Evolutionary conservation across 2,797 vertebrate genomes (phyloP), one percentile per base, ranked within the genome.

Genomic region (Phoebastria nigripes): DNA sequence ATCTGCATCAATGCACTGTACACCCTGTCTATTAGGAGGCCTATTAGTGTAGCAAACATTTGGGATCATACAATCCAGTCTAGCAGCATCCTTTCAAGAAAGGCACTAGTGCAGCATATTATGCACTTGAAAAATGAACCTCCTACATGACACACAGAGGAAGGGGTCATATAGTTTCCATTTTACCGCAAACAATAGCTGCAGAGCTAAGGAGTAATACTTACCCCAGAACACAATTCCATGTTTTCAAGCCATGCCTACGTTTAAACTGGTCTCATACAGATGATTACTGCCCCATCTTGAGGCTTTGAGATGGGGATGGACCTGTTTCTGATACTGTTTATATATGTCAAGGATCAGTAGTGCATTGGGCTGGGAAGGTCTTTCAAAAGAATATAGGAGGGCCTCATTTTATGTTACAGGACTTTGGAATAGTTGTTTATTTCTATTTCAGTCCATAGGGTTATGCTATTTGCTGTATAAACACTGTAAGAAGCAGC

Each of bases 1-100:
- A 95, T 96, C 44, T 66, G 67, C 93, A 94, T 61, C 83, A 35
- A 85, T 93, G 69, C 58, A 76, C 89, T 83, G 47, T 92, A 89
- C 29, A 87, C 67, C 55, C 0, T 0, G 24, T 80, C 39, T 69
- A 56, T 73, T 93, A 84, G 33, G 22, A 93, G 51, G 18, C 51
- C 70, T 97, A 94, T 97, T 96, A 97, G 78, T 29, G 42, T 86
- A 93, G 83, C 70, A 95, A 82, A 92, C 2, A 0, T 96, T 94
- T 84, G 31, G 49, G 65, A 62, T 69, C 63, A 91, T 83, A 76
- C 44, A 52, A 31, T 84, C 54, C 35, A 92, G 66, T 77, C 89
- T 93, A 91, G 74, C 41, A 96, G 63, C 62, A 83, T 37, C 31
- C 71, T 91, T 94, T 86, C 39, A 96, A 94, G 59, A 89, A 84